Percentiles rank a stretch among this genome's conserved stretches.
phyloP scores from a whole-genome alignment of 2,888 invertebrate genomes.

The Ormyrus thymus region DNA sequence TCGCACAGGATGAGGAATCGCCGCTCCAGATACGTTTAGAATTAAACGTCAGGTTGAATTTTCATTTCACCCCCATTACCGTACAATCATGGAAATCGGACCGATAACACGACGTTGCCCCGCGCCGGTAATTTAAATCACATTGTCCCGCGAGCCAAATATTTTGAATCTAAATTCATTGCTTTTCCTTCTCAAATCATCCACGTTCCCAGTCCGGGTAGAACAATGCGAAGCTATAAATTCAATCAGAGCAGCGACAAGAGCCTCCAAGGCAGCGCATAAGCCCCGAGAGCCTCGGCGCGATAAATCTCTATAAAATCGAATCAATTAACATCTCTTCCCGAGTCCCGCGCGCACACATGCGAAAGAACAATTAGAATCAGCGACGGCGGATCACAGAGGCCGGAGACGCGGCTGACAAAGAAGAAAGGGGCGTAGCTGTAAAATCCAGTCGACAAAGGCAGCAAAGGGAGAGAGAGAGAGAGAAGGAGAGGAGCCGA shows the following conservation, averaged over 20 bases:
- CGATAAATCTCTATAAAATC: slow-evolving; percentile 36
- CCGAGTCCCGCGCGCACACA: too few species aligned
- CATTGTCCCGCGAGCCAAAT: not conserved
- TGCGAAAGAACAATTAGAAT: slow-evolving; percentile 29
- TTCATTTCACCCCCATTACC: too few species aligned
- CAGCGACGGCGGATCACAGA: not conserved
- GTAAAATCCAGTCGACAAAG: not conserved
- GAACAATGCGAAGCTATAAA: slow-evolving; percentile 2
- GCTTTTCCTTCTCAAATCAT: not conserved
- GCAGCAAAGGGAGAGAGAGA: not conserved
- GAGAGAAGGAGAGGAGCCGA: not conserved
- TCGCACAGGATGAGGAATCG: too few species aligned
- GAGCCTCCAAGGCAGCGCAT: too few species aligned
- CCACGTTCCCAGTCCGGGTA: not conserved
- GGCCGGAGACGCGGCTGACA: not conserved
- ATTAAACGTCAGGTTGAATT: too few species aligned
- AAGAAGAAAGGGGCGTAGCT: not conserved
- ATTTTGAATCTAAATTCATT: not conserved
- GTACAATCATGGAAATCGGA: too few species aligned
- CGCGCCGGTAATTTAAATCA: not conserved
- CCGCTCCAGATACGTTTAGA: too few species aligned
- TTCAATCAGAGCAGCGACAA: not conserved
- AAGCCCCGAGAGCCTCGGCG: not conserved
- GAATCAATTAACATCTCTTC: slow-evolving; percentile 26
- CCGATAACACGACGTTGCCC: not conserved